These are phyloP conservation scores for Carcina quercana DNA, from an alignment of 2,888 invertebrate genomes.

Conservation along the genomic window DNA sequence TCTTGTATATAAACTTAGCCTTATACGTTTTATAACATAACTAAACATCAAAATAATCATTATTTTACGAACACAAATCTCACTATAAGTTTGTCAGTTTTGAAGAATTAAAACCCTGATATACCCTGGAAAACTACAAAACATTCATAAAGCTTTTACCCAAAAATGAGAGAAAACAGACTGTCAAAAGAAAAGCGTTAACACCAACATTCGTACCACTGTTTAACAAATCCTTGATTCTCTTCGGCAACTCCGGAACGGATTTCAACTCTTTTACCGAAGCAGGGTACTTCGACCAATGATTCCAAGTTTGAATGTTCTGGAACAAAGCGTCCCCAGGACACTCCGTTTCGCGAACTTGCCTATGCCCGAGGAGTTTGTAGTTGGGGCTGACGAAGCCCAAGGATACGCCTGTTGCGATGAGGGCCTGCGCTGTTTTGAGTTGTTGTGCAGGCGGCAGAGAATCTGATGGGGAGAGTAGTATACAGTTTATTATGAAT, in stretches of 20 bases:
- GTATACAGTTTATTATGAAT: background rate
- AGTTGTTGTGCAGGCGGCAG: conserved; percentile 76
- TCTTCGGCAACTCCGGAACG: conserved; percentile 27
- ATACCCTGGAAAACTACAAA: too few species aligned
- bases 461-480: conserved; percentile 43
- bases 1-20: too few species aligned
- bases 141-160: too few species aligned
- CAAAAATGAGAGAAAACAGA: too few species aligned
- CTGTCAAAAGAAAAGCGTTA: too few species aligned
- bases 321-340: conserved; percentile 77
- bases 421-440: conserved; percentile 71
- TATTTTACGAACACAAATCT: too few species aligned
- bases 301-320: conserved; percentile 76
- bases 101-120: too few species aligned
- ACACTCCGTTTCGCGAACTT: conserved; percentile 72
- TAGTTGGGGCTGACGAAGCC: conserved; percentile 75
- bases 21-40: too few species aligned
- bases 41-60: too few species aligned
- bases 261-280: conserved; percentile 28
- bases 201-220: too few species aligned
- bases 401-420: conserved; percentile 74
- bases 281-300: conserved; percentile 49
- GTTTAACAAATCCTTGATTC: conserved; percentile 17
- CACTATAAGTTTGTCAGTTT: too few species aligned
- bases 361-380: conserved; percentile 47